Evolutionary conservation across 2,797 vertebrate species (phyloP), one percentile per base, ranked within the genome.

Genomic region (Cyclopterus lumpus): DNA sequence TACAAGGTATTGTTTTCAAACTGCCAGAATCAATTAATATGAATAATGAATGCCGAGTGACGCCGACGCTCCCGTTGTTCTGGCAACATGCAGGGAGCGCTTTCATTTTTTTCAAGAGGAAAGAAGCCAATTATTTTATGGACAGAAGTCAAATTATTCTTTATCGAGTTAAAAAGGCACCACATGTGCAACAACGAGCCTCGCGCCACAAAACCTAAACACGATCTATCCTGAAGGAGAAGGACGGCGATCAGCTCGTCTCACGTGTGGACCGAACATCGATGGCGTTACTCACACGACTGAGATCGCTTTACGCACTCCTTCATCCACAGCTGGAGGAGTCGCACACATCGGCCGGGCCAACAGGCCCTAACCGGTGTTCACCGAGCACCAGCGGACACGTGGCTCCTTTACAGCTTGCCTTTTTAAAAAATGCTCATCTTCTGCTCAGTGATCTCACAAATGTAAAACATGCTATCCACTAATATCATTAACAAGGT

Each of bases 21-120:
- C 91, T 93, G 94, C 93, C 91, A 87, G 86, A 90, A 92, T 94
- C 95, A 94, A 95, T 95, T 93, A 94, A 91, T 86, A 95, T 95
- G 91, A 95, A 95, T 95, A 95, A 95, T 95, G 88, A 89, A 95
- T 93, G 91, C 44, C 32, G 53, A 42, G 77, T 77, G 85, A 86
- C 61, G 73, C 57, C 36, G 81, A 74, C 64, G 68, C 79, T 86
- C 69, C 58, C 72, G 73, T 87, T 84, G 85, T 89, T 85, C 80
- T 72, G 24, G 8, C 73, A n/a, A 62, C 34, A 57, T 42, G 58
- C 59, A 62, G 73, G 61, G 73, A 73, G 70, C 18, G 30, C 66
- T 75, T 89, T 73, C 55, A 74, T 83, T 86, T 38, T 34, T 83
- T 85, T 75, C 86, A 82, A 36, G 49, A 72, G 74, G 32, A 57